phyloP scores from a whole-genome alignment of 2,888 invertebrate species.

The Trimorus sp. region DNA sequence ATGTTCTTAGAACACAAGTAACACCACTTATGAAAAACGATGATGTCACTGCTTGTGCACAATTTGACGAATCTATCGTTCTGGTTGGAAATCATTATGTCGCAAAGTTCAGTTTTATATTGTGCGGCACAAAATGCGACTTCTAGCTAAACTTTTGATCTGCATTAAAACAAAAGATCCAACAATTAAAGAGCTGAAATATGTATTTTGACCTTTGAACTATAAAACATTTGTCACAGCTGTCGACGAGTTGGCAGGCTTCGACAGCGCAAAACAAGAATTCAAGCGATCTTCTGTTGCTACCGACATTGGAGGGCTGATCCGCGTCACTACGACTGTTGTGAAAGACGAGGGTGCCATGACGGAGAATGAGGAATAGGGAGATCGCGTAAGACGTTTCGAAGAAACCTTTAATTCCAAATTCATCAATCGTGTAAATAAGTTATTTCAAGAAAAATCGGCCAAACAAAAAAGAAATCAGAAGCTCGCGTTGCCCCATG shows the following conservation, averaged over 20 bases:
- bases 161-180: neutral
- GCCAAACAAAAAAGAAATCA: neutral
- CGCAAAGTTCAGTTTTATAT: constrained; percentile 24
- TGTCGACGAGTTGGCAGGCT: constrained; percentile 2
- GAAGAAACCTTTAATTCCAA: neutral
- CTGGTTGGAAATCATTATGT: constrained; percentile 19
- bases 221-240: neutral
- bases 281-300: constrained; percentile 19
- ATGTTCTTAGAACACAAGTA: constrained; percentile 1
- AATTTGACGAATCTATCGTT: constrained; percentile 17
- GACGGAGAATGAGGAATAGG: neutral
- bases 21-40: constrained; percentile 17
- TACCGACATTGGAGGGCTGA: constrained; percentile 14
- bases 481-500: neutral
- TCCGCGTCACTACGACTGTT: neutral
- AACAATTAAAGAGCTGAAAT: neutral
- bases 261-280: constrained; percentile 3
- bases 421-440: neutral
- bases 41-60: neutral
- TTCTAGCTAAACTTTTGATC: constrained; percentile 1
- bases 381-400: neutral
- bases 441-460: constrained; percentile 8
- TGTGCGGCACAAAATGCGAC: constrained; percentile 29
- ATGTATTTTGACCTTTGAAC: neutral
- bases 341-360: constrained; percentile 7